Percentiles rank a stretch among this genome's conserved stretches.
Conservation (phyloP, 2,113 vertebrate genomes). For the Cyanoliseus patagonus region DNA sequence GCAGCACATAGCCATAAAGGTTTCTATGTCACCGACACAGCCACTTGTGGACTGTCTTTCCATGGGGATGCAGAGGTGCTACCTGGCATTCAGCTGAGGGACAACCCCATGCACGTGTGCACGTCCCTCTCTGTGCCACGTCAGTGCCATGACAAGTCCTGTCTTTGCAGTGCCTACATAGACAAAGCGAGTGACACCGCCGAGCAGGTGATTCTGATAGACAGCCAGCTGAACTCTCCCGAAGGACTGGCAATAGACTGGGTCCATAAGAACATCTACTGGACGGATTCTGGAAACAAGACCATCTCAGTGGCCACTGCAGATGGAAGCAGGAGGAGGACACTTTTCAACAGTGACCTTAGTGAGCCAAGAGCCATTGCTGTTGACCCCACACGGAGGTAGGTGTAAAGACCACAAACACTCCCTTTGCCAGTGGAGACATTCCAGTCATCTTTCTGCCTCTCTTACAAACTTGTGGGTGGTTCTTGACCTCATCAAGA, state of each 20-base stretch:
- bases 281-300: slow-evolving; percentile 97
- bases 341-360: slow-evolving; percentile 87
- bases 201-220: slow-evolving; percentile 88
- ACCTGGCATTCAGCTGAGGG: background rate
- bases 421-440: accelerated
- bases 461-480: background rate
- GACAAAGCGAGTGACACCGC: slow-evolving; percentile 91
- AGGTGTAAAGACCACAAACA: slow-evolving; percentile 32
- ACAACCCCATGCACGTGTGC: background rate
- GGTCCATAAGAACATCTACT: slow-evolving; percentile 98
- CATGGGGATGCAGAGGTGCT: background rate
- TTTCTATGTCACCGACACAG: background rate
- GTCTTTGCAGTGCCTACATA: slow-evolving; percentile 85
- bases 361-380: slow-evolving; percentile 93
- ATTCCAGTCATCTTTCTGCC: accelerated
- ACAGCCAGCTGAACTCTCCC: slow-evolving; percentile 88
- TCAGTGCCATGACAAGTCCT: background rate
- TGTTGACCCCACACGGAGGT: slow-evolving; percentile 93
- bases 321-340: slow-evolving; percentile 87
- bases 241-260: slow-evolving; percentile 96
- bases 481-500: background rate
- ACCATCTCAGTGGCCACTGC: slow-evolving; percentile 92
- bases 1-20: background rate
- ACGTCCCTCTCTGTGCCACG: accelerated
- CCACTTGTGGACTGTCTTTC: background rate